phyloP scores from a whole-genome alignment of 2,888 invertebrate genomes.

The Heliconius ismenius region DNA sequence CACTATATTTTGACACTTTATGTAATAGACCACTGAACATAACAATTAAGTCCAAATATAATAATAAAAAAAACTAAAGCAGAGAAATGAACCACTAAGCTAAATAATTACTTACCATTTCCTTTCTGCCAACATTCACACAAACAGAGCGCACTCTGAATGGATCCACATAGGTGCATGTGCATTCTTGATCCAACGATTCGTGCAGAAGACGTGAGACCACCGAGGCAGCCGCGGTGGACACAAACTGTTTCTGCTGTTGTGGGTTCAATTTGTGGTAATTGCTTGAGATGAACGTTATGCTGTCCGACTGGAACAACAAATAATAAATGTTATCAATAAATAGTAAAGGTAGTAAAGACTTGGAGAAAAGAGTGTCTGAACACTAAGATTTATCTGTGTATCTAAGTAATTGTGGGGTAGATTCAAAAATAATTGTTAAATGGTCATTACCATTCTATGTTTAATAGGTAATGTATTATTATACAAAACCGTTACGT shows the following conservation, averaged over 20 bases:
- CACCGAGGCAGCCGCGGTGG: constrained; percentile 76
- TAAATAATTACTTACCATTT: constrained; percentile 3
- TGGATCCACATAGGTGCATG: constrained; percentile 49
- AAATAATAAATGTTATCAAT: neutral
- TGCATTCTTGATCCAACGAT: constrained; percentile 72
- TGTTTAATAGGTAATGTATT: neutral
- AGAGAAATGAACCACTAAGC: neutral
- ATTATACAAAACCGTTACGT: too few relatives aligned
- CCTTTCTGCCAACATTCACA: constrained; percentile 13
- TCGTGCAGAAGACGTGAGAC: constrained; percentile 63
- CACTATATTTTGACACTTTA: too few relatives aligned
- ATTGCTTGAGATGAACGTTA: constrained; percentile 84
- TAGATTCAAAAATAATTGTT: neutral
- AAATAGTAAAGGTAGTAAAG: neutral
- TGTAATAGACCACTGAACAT: too few relatives aligned
- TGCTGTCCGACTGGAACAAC: constrained; percentile 81
- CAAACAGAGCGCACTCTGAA: constrained; percentile 20
- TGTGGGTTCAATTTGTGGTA: constrained; percentile 79
- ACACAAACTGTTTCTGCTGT: constrained; percentile 83
- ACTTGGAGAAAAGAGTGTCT: neutral
- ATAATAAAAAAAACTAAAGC: neutral
- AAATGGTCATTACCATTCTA: neutral
- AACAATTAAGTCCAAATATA: neutral
- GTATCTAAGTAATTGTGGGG: neutral
- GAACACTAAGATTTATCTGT: too few relatives aligned